phyloP scores from a whole-genome alignment of 92 coral and sea anemone genomes.

The Heteractis magnifica region DNA sequence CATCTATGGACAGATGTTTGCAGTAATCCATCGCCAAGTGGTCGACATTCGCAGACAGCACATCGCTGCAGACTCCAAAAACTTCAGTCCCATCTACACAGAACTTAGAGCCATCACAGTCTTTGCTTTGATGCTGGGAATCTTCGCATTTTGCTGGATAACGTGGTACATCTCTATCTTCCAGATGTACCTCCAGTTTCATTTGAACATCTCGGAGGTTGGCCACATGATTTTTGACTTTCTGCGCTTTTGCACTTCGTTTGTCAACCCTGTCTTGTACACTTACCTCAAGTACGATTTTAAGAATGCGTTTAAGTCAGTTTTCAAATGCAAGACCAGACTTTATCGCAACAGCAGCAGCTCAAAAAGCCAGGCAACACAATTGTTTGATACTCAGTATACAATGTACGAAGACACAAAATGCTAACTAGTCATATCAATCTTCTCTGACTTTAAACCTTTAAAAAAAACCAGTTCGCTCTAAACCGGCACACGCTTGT shows the following conservation, averaged over 20 bases:
- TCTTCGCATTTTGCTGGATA: conserved; percentile 86
- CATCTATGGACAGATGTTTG: conserved; percentile 79
- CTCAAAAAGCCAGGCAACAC: conserved; percentile 14
- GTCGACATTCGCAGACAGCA: conserved; percentile 64
- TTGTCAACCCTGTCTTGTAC: conserved; percentile 87
- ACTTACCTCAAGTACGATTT: conserved; percentile 90
- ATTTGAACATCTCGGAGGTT: conserved; percentile 43
- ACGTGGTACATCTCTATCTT: conserved; percentile 81
- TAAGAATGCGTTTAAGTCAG: conserved; percentile 53
- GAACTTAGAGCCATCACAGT: conserved; percentile 88
- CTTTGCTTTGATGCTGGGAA: conserved; percentile 85
- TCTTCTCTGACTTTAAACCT: background rate
- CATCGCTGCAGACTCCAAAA: conserved; percentile 49
- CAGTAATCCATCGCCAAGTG: conserved; percentile 80
- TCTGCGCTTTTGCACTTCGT: conserved; percentile 78
- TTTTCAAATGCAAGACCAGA: conserved; percentile 9
- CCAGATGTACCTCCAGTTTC: conserved; percentile 58
- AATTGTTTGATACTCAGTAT: conserved; percentile 19
- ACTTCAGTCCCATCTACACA: conserved; percentile 50
- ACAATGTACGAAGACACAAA: conserved; percentile 25
- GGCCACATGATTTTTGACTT: conserved; percentile 78
- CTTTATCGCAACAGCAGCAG: background rate
- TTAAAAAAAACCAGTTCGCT: too few relatives aligned
- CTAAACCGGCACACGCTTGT: too few relatives aligned
- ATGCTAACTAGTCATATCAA: background rate